Base-by-base conservation (phyloP, 2,797 vertebrate species). In the Manis crassicaudata region DNA sequence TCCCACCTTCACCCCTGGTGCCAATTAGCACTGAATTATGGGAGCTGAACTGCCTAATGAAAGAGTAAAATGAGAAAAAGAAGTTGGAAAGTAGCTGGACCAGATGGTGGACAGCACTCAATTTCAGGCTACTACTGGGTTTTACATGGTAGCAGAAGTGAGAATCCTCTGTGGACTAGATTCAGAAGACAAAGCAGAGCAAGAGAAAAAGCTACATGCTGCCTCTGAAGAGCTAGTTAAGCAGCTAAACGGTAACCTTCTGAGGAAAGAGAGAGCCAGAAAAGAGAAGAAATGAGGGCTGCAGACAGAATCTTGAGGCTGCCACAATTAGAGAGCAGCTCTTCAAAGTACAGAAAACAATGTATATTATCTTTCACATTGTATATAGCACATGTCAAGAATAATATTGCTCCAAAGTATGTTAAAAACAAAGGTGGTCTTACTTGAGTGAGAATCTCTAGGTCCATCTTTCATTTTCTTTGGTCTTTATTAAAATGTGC, bases 401-500 rank as follows among this genome's bases (percentile, higher is more conserved):
- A 29, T 58, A 82, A 32, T 43, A 62, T 75, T 77, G 52, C 29
- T 92, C 35, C 54, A 21, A 32, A 82, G 20, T 13, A 56, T 10
- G 2, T 60, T 67, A 6, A 32, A 90, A 79, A 50, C 81, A 77
- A 85, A 93, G 58, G 68, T 27, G 35, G 23, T 35, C 54, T 92
- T 65, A 56, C 37, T 7, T 43, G 77, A 72, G 1, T 58, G 52
- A 94, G 27, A 73, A 32, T 76, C 80, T 37, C 37, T 58, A 27
- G 18, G n/a, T 35, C 65, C n/a, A 12, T 62, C 23, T 83, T 46
- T 82, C 91, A 73, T 63, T 88, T 13, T 54, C 88, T 67, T 58
- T 56, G 35, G 67, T 76, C 43, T 91, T 58, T 80, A 90, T 77
- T 84, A 80, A 96, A 91, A 92, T 72, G 75, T 37, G 52, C 11